Base-by-base conservation (phyloP, 1,140 invertebrate species). In the Zaprionus vittiger region DNA sequence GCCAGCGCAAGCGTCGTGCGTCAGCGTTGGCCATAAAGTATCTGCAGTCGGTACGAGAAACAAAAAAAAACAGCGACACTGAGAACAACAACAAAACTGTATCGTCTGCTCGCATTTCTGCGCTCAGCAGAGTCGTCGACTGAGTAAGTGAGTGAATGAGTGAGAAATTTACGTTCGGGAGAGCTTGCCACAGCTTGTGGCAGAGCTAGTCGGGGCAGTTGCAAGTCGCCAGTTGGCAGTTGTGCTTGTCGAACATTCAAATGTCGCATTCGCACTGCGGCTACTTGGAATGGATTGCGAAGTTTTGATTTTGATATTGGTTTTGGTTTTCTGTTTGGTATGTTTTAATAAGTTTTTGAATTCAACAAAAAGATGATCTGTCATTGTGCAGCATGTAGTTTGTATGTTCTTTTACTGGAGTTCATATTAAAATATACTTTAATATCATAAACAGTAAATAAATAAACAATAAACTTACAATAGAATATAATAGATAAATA, bases 1-100 rank as follows among this genome's bases (percentile, higher is more conserved):
- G 62, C 47, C 49, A 34, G 17, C 34, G 77, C n/a, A 15, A 17
- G 15, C 81, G 57, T 49, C 63, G 38, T 14, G 22, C 65, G 69
- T 37, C 60, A 68, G 67, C 82, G 59, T 49, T 52, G 75, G 61
- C 83, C 84, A 92, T 92, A 92, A 92, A 92, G 91, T 91, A 91
- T 91, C 79, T 79, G 80, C 82, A 71, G 71, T 77, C 73, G 56
- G 60, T 79, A 56, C 56, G 66, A 75, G 41, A 41, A 64, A 65
- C 41, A 60, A 59, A 64, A 62, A 63, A 55, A 64, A 17, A 41
- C 31, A 34, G 9, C 26, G 37, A 15, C 37, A 38, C 17, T 9
- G 44, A 47, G 44, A 49, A 22, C 47, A 22, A 52, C 47, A 38
- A 26, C 22, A 55, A 44, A 64, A 77, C 73, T 73, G 78, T 86